These are phyloP conservation scores for Pseudomyrmex cubaensis DNA, from an alignment of 1,140 invertebrate species.

Conservation along the genomic window DNA sequence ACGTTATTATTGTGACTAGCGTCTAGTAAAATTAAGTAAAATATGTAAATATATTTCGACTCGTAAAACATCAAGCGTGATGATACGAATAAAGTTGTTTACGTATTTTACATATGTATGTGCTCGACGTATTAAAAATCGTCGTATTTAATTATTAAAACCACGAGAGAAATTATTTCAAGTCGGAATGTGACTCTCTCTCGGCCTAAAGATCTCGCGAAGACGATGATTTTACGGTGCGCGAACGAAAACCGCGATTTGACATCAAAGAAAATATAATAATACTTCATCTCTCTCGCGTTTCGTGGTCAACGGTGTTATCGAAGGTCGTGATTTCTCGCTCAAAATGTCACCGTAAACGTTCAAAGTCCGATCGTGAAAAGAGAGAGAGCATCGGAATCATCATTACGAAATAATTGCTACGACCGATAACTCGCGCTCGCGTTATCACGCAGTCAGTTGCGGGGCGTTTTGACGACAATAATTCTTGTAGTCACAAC, in stretches of 20 bases:
- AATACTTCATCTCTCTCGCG: not conserved
- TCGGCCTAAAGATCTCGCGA: not conserved
- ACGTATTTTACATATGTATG: not conserved
- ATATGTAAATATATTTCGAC: conserved; percentile 61
- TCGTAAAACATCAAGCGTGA: conserved; percentile 8
- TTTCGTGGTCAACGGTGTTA: conserved; percentile 31
- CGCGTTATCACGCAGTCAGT: conserved; percentile 23
- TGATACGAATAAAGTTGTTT: conserved; percentile 36
- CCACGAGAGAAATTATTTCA: no score
- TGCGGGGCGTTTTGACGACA: not conserved
- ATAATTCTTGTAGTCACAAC: conserved; percentile 26
- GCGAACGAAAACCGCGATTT: conserved; percentile 39
- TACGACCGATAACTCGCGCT: conserved; percentile 16
- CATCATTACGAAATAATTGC: conserved; percentile 36
- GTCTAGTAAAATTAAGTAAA: conserved; percentile 5
- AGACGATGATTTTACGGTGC: conserved; percentile 18
- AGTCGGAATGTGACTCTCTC: not conserved
- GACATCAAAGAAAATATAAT: not conserved
- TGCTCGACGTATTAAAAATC: not conserved
- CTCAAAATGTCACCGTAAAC: conserved; percentile 43
- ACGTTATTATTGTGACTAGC: no score
- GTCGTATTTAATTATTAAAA: no score
- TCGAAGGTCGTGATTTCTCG: conserved; percentile 64
- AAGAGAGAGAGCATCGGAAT: not conserved
- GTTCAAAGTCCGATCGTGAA: conserved; percentile 46